Evolutionary conservation across 2,797 vertebrate species (phyloP).

Genomic region (Remorina albescens): DNA sequence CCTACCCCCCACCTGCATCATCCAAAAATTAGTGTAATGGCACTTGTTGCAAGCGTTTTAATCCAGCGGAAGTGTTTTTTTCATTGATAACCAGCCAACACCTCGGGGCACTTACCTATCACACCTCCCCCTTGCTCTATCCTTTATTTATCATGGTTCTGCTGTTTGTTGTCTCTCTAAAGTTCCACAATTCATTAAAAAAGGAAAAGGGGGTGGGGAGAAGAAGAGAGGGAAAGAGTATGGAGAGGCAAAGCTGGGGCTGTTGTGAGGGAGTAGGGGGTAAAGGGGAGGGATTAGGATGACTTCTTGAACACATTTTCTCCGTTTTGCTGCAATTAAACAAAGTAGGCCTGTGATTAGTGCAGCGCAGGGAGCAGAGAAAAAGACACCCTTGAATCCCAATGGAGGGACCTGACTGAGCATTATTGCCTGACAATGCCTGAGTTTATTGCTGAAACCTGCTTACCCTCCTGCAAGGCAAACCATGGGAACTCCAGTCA

Average conservation of each 20-base stretch:
- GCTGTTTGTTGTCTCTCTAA: constrained; percentile 95
- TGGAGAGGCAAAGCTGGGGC: constrained; percentile 62
- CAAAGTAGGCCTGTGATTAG: constrained; percentile 99
- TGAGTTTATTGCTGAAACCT: constrained; percentile 99
- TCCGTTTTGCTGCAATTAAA: constrained; percentile 99
- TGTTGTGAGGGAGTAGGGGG: constrained; percentile 74
- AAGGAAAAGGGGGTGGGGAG: constrained; percentile 81
- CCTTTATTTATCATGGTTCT: constrained; percentile 92
- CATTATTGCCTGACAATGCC: constrained; percentile 98
- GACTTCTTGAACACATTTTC: constrained; percentile 99
- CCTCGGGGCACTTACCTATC: constrained; percentile 87
- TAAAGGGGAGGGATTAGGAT: constrained; percentile 91
- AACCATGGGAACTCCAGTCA: constrained; percentile 99
- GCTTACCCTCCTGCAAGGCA: constrained; percentile 96
- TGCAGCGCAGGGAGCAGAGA: constrained; percentile 96
- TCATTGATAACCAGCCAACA: constrained; percentile 86
- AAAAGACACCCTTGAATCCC: constrained; percentile 99
- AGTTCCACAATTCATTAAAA: constrained; percentile 95
- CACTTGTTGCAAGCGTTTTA: constrained; percentile 89
- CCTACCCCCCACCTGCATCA: constrained; percentile 69
- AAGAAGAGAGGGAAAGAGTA: constrained; percentile 61
- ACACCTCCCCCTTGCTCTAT: constrained; percentile 67
- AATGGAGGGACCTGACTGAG: constrained; percentile 98
- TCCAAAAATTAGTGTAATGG: constrained; percentile 87
- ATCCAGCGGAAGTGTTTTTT: constrained; percentile 84